Conservation (phyloP, 2,797 vertebrate genomes). For the Sylvia borin region DNA sequence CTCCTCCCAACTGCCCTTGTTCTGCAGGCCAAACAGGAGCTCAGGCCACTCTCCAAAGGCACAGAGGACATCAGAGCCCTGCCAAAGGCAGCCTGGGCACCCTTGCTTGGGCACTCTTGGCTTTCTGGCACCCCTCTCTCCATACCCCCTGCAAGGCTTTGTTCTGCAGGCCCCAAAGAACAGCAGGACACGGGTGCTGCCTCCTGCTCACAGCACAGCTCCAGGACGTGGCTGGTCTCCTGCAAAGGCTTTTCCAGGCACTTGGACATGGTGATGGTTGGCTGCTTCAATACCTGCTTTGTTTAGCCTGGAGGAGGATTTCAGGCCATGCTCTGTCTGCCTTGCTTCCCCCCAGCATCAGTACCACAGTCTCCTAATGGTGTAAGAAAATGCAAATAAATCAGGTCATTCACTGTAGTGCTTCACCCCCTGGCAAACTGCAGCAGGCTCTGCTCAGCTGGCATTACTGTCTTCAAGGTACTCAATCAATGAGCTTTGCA, state of each 20-base stretch:
- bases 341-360: background rate
- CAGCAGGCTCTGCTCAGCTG: background rate
- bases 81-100: background rate
- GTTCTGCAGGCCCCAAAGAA: background rate
- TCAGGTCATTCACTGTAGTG: background rate
- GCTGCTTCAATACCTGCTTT: background rate
- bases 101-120: background rate
- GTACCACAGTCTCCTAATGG: background rate
- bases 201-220: background rate
- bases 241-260: background rate
- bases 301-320: background rate
- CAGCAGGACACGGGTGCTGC: background rate
- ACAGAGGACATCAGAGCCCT: rapidly evolving
- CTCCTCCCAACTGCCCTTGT: background rate
- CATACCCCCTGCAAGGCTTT: background rate
- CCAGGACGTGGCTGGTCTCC: rapidly evolving
- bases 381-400: background rate
- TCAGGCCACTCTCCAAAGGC: background rate
- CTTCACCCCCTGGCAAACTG: background rate
- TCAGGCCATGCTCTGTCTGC: background rate
- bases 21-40: background rate
- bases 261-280: background rate
- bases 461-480: background rate
- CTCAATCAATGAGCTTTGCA: background rate
- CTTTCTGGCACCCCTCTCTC: background rate